Evolutionary conservation across 2,113 vertebrate genomes (phyloP), one percentile per base, ranked within the genome.

Genomic region (Mesitornis unicolor): DNA sequence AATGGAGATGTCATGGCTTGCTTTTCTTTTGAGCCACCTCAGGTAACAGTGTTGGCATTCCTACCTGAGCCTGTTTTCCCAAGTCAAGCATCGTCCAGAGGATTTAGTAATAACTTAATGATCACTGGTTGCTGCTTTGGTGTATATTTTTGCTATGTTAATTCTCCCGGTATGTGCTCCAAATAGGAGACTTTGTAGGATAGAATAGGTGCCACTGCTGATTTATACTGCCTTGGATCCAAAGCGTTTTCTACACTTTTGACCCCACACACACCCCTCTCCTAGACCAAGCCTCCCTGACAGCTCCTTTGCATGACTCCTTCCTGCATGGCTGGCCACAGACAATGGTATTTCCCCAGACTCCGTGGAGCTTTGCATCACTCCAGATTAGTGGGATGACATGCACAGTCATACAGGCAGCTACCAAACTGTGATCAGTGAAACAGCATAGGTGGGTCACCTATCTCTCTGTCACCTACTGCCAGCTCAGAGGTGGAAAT

Each of bases 241-340:
- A 48, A 81, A 97, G 91, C 82, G 80, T 95, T 94, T 89, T 93
- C 94, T 97, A 70, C 92, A 97, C 94, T 97, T 96, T 90, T 86
- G 87, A 94, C 63, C 87, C 59, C 79, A 33, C 54, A 19, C 45
- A 86, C 57, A 42, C 83, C 70, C 73, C 64, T 87, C 84, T 93
- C 59, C 84, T 67, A 75, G 63, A 83, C n/a, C 77, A 73, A 75
- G 64, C 80, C 60, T 61, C 68, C 85, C 63, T 91, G 76, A 74
- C 91, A 93, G 92, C 94, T 95, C 87, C 85, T 85, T 87, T 79
- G 60, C 80, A 85, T 93, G 87, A 47, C 86, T 82, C 43, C 79
- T 95, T 95, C 94, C 86, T 96, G 91, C 92, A 92, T 95, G 95
- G 91, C 87, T 88, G 91, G 77, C 93, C 97, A 84, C 95, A 93